phyloP scores from a whole-genome alignment of 2,888 invertebrate genomes.

The Sialis lutaria region DNA sequence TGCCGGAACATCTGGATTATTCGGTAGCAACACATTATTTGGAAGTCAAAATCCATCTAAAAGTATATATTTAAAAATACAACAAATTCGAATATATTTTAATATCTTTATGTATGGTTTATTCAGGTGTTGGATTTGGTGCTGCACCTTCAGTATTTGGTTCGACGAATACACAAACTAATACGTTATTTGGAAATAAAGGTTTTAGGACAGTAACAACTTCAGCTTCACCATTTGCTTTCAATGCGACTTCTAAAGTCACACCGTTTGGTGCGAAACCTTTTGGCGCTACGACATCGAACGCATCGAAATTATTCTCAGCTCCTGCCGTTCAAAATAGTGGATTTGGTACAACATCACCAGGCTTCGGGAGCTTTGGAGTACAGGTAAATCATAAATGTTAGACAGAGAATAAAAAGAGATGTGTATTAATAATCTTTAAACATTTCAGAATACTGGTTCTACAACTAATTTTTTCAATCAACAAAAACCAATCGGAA shows the following conservation, averaged over 20 bases:
- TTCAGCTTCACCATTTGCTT: slow-evolving; percentile 26
- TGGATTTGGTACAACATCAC: slow-evolving; percentile 13
- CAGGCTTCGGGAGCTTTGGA: slow-evolving; percentile 15
- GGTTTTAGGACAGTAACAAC: slow-evolving; percentile 38
- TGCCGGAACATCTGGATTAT: slow-evolving; percentile 13
- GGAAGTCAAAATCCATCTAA: no score
- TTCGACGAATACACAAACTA: slow-evolving; percentile 27
- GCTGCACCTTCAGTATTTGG: slow-evolving; percentile 30
- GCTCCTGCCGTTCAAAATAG: not conserved
- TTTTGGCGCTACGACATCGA: slow-evolving; percentile 24
- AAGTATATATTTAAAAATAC: slow-evolving; percentile 16
- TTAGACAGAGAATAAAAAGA: no score
- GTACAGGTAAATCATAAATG: slow-evolving; percentile 10
- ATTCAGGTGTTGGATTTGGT: no score
- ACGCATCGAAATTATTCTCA: slow-evolving; percentile 9
- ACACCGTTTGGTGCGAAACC: slow-evolving; percentile 35
- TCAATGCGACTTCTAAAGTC: slow-evolving; percentile 23
- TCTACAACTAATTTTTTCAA: slow-evolving; percentile 23
- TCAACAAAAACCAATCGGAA: slow-evolving; percentile 25
- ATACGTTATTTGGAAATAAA: slow-evolving; percentile 49
- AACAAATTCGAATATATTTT: slow-evolving; percentile 14
- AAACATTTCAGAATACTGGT: not conserved
- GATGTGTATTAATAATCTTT: no score
- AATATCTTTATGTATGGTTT: no score
- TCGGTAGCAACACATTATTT: no score